These are phyloP conservation scores for Octopus bimaculoides DNA, from an alignment of 1,140 invertebrate species.

Conservation along the genomic window DNA sequence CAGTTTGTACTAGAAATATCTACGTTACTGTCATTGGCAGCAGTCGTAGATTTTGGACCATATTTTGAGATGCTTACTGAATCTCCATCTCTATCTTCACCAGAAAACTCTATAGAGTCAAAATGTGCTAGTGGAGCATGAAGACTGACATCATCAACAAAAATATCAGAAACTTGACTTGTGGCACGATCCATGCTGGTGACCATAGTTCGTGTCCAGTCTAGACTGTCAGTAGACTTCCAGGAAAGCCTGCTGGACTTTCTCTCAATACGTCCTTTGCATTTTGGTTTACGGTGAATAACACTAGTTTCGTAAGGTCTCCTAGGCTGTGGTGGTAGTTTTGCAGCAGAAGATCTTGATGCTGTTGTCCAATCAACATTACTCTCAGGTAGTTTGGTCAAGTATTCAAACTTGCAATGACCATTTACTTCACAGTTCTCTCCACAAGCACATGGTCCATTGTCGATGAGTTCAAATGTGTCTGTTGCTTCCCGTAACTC, in stretches of 20 bases:
- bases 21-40: neutral
- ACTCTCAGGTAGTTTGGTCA: neutral
- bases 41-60: neutral
- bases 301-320: neutral
- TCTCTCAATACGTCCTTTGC: neutral
- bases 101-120: slow-evolving; percentile 38
- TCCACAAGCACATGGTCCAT: neutral
- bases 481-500: neutral
- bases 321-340: neutral
- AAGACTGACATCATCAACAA: slow-evolving; percentile 36
- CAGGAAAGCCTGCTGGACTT: slow-evolving; percentile 28
- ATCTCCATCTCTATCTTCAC: slow-evolving; percentile 2
- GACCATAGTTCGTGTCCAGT: slow-evolving; percentile 31
- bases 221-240: slow-evolving; percentile 39
- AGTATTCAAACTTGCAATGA: neutral
- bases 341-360: neutral
- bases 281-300: neutral
- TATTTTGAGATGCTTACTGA: neutral
- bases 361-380: slow-evolving; percentile 3
- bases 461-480: neutral
- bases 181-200: slow-evolving; percentile 33
- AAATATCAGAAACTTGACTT: slow-evolving; percentile 34
- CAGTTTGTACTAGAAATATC: neutral
- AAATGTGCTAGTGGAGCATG: slow-evolving; percentile 37
- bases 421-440: slow-evolving; percentile 5